Percentiles rank a stretch among this genome's conserved stretches.
Evolutionary conservation across 2,888 invertebrate species (phyloP).

Genomic region (Bhutanitis thaidina): DNA sequence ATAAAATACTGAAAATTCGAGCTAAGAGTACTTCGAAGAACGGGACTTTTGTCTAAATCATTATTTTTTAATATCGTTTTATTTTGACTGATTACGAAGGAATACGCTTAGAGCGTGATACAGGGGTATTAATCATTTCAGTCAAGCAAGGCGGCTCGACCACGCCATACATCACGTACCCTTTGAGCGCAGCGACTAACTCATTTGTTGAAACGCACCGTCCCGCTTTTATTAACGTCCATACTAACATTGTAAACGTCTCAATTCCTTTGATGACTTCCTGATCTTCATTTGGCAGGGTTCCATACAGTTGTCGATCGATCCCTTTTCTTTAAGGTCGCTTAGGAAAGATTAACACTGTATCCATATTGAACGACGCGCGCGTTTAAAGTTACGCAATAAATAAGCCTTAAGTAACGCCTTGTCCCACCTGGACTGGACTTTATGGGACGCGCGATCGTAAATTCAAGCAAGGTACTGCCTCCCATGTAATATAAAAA

Average conservation of each 20-base stretch:
- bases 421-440: conserved; percentile 53
- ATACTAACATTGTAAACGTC: conserved; percentile 64
- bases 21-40: neutral
- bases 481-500: conserved; percentile 59
- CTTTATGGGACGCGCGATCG: conserved; percentile 54
- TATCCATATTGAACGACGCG: conserved; percentile 54
- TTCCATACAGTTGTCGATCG: conserved; percentile 25
- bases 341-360: conserved; percentile 69
- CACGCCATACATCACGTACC: conserved; percentile 57
- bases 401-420: conserved; percentile 77
- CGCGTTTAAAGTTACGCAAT: conserved; percentile 63
- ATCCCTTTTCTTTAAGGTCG: conserved; percentile 48
- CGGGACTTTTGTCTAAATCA: conserved; percentile 35
- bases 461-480: conserved; percentile 44
- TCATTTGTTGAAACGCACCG: conserved; percentile 61
- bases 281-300: conserved; percentile 50
- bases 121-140: conserved; percentile 62
- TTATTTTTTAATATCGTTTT: conserved; percentile 44
- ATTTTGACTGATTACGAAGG: conserved; percentile 29
- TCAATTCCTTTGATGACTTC: conserved; percentile 69
- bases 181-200: conserved; percentile 53
- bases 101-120: conserved; percentile 39
- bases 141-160: conserved; percentile 37
- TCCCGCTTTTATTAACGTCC: conserved; percentile 55
- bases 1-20: conserved; percentile 20